These are phyloP conservation scores for Lydus trimaculatus DNA, from an alignment of 2,888 invertebrate species.

Conservation along the genomic window DNA sequence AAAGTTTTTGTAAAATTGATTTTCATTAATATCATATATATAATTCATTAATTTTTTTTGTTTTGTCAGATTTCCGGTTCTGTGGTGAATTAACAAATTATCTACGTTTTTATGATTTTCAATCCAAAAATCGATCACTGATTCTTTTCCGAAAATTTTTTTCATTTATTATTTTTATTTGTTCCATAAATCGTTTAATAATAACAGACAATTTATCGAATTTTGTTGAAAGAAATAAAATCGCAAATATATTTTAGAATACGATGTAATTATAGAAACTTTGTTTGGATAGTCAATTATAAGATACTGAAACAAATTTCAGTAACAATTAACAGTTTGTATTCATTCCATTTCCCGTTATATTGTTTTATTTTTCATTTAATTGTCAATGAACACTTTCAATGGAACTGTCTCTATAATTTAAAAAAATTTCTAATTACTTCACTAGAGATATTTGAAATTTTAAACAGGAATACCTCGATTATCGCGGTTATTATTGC, in stretches of 20 bases:
- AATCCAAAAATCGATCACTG: background rate
- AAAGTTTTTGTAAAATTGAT: background rate
- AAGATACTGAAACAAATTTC: background rate
- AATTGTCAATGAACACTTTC: background rate
- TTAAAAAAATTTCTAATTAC: background rate
- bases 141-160: too few relatives aligned
- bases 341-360: background rate
- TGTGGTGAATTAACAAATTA: background rate
- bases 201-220: too few relatives aligned
- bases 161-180: too few relatives aligned
- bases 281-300: background rate
- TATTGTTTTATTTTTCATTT: constrained; percentile 2
- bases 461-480: too few relatives aligned
- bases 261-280: background rate
- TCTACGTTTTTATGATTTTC: background rate
- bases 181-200: too few relatives aligned
- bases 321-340: constrained; percentile 4
- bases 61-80: background rate
- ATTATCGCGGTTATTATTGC: too few relatives aligned
- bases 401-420: background rate
- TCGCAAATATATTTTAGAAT: background rate
- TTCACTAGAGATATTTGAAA: background rate
- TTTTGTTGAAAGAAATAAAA: background rate
- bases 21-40: background rate
- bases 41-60: background rate